These are phyloP conservation scores for Proteles cristata DNA, from an alignment of 2,113 vertebrate genomes.

Conservation along the genomic window DNA sequence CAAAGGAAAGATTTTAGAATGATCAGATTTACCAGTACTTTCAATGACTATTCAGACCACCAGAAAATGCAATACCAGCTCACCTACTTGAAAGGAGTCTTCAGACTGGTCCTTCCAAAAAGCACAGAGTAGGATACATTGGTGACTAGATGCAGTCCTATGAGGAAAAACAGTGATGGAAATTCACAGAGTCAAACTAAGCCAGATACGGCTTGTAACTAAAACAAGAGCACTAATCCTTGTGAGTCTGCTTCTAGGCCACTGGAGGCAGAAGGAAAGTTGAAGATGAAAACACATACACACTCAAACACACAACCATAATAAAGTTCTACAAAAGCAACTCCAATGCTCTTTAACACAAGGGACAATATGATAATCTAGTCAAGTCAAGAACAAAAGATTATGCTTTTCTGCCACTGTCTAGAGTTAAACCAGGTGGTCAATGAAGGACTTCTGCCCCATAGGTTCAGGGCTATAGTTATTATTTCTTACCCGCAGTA, in stretches of 20 bases:
- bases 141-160: neutral
- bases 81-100: neutral
- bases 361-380: neutral
- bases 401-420: no score
- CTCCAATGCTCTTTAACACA: neutral
- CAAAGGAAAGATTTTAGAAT: neutral
- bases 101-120: neutral
- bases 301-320: neutral
- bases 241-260: neutral
- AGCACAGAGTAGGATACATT: neutral
- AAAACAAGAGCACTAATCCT: neutral
- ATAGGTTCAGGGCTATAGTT: no score
- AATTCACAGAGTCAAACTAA: neutral
- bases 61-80: neutral
- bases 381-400: no score
- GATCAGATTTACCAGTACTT: no score
- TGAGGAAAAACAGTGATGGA: neutral
- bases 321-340: neutral
- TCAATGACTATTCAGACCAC: no score
- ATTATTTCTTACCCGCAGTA: no score
- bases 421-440: neutral
- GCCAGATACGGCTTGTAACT: no score
- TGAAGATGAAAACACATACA: no score
- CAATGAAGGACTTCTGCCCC: neutral
- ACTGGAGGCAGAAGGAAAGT: no score